Base-by-base conservation (phyloP, 2,888 invertebrate genomes). In the Pyrrhosoma nymphula region DNA sequence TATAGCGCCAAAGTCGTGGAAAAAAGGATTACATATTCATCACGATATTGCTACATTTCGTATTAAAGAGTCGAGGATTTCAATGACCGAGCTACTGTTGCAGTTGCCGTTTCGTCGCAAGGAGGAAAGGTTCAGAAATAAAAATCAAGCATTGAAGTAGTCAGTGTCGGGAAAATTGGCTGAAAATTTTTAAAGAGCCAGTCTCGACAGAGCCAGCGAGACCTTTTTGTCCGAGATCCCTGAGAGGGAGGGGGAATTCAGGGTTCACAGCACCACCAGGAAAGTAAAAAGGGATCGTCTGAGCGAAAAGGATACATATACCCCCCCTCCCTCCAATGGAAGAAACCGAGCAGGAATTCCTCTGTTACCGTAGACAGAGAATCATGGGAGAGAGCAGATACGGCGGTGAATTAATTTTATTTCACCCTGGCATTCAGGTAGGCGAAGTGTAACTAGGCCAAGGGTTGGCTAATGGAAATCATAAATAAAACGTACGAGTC, bases 381-480 rank as follows among this genome's bases (percentile, higher is more conserved):
- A 69, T 18, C 69, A 69, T n/a, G 69, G n/a, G 69, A 69, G 18
- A 26, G 23, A n/a, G 69, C 23, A 69, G 69, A 69, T 69, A 69
- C 69, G 12, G 69, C 69, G 60, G 69, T n/a, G 26, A n/a, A 8
- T 35, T 82, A 69, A 26, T 82, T 82, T 82, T 35, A 35, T 82
- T 82, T 35, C 35, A 35, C 35, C 12, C 2, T 30, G 82, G 82
- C 30, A 35, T 82, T 82, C 30, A 82, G 35, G 82, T 14, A 82
- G 35, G 82, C 82, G 82, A 12, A 82, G 82, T 35, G 82, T 30
- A 82, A 82, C 35, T 82, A 30, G 82, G 82, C 82, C 82, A 82
- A 35, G 35, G 82, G 82, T 35, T 16, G 82, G 82, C 18, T 82
- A 82, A 82, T 82, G 82, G 82, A 82, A 82, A 82, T 82, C 82